Evolutionary conservation across 2,797 vertebrate genomes (phyloP).

Genomic region (Nyctalus aviator): DNA sequence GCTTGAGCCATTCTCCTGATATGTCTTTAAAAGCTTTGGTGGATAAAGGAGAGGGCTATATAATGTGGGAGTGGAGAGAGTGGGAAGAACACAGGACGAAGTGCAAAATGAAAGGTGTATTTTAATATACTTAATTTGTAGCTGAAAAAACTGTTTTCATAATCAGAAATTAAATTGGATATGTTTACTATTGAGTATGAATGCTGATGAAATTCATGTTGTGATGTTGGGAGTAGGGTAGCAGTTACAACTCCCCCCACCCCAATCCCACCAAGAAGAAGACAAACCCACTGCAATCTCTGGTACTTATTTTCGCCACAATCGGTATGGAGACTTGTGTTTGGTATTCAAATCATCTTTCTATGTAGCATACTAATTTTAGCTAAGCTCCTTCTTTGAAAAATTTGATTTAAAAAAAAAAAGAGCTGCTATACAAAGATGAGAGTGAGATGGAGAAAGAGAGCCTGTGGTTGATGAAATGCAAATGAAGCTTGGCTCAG

Average conservation of each 20-base stretch:
- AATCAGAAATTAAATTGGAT: slow-evolving; percentile 44
- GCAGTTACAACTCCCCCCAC: neutral
- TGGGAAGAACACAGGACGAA: neutral
- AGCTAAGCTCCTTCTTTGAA: slow-evolving; percentile 87
- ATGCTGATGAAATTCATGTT: neutral
- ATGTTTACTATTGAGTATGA: neutral
- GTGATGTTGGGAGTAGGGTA: neutral
- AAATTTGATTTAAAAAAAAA: slow-evolving; percentile 84
- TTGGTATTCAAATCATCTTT: slow-evolving; percentile 84
- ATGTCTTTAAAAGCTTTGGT: neutral
- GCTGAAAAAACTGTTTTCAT: neutral
- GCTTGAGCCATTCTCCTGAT: neutral
- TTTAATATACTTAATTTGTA: neutral
- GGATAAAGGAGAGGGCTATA: neutral
- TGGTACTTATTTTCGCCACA: slow-evolving; percentile 65
- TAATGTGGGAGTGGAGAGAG: neutral
- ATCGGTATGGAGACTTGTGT: slow-evolving; percentile 81
- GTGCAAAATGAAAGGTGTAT: slow-evolving; percentile 6
- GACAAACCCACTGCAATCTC: neutral
- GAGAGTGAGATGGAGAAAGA: slow-evolving; percentile 66
- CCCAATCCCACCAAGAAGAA: neutral
- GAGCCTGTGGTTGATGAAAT: slow-evolving; percentile 91
- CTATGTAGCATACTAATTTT: slow-evolving; percentile 88
- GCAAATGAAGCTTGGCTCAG: slow-evolving; percentile 93
- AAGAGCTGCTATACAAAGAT: slow-evolving; percentile 76